Base-by-base conservation (phyloP, 2,113 vertebrate species). In the Myotis davidii region DNA sequence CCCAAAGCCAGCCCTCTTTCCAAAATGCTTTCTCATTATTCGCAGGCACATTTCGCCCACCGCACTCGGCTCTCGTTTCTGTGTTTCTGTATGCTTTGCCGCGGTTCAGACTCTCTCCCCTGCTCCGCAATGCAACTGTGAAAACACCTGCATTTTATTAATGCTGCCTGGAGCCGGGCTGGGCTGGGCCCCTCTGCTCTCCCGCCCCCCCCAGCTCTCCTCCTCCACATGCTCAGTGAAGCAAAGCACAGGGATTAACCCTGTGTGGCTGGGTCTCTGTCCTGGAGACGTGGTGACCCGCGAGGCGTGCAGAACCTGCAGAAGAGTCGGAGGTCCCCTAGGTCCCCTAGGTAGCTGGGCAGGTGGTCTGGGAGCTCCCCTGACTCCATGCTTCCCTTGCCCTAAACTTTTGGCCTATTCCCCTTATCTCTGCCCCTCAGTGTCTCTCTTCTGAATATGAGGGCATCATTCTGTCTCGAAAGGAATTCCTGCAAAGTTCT, bases 91-190 rank as follows among this genome's bases (percentile, higher is more conserved):
- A 96, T 20, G 94, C 90, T 96, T 96, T 88, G 45, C 96, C 91
- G 74, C 52, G 88, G 87, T 81, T 3, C 61, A 96, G 87, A 82
- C 2, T 9, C 92, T 64, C 88, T 92, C 85, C 70, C 59, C 91
- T 70, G 23, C 79, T 83, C 90, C 88, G 96, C 88, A 81, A 94
- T 87, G 78, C 83, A 97, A 97, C 96, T 97, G 94, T 98, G 97
- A 93, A 98, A 98, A 84, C 98, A 98, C 98, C 98, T 98, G 98
- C 97, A 97, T 98, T 98, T 98, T 98, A 98, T 98, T 98, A 98
- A 98, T 97, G 96, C 88, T 88, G 95, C 81, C 79, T 94, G 82
- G 94, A 95, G 77, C 73, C 2, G 95, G 95, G 92, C 94, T 74
- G 90, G 95, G 97, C 96, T 32, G 84, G 93, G 96, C 97, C 96